These are phyloP conservation scores for Rhegmatorhina hoffmannsi DNA, from an alignment of 2,113 vertebrate genomes.

Conservation along the genomic window DNA sequence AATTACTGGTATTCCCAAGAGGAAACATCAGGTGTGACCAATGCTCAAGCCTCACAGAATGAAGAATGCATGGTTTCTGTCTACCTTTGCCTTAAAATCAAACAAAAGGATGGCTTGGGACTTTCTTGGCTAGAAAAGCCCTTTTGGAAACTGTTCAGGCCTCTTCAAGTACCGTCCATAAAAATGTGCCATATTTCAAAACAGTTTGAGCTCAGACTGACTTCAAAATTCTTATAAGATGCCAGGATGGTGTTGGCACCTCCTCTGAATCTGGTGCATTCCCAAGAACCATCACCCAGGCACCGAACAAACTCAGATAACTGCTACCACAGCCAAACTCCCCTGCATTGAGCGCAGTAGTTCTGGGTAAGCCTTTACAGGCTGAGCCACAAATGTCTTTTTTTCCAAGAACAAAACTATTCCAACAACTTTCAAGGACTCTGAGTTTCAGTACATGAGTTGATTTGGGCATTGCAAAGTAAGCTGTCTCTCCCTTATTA, in stretches of 20 bases:
- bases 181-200: background rate
- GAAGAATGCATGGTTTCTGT: background rate
- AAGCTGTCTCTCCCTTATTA: background rate
- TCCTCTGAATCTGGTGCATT: background rate
- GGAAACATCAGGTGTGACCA: background rate
- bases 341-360: fast-evolving
- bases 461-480: background rate
- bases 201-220: background rate
- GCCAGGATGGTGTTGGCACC: background rate
- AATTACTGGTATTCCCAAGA: background rate
- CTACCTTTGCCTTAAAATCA: background rate
- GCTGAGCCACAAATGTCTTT: background rate
- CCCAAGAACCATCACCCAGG: background rate
- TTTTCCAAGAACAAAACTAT: background rate
- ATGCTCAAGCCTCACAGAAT: background rate
- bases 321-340: background rate
- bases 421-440: background rate
- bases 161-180: background rate
- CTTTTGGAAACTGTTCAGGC: background rate
- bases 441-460: background rate
- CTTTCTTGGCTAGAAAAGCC: background rate
- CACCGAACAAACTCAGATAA: background rate
- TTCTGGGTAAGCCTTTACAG: background rate
- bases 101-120: background rate
- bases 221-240: background rate